Conservation (phyloP, 2,888 invertebrate genomes). For the Trachelus iudaicus region DNA sequence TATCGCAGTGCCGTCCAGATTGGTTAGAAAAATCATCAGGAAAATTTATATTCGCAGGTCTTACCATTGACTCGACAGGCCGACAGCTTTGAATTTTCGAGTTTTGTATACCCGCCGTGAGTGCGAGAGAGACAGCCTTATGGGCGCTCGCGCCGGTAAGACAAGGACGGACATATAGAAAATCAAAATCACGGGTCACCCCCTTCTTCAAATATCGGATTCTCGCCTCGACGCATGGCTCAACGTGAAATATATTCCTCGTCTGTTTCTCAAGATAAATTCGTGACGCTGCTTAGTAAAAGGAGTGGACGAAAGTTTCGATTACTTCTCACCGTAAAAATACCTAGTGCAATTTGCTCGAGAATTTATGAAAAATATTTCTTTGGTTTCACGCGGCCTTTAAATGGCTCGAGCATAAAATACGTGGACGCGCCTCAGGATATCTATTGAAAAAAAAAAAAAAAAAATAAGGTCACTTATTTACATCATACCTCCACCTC, state of each 20-base stretch:
- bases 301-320: background rate
- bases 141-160: background rate
- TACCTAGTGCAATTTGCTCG: no score
- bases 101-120: background rate
- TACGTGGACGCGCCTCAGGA: background rate
- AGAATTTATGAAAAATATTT: background rate
- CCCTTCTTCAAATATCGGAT: no score
- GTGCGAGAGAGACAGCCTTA: background rate
- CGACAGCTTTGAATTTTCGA: no score
- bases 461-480: conserved; percentile 27
- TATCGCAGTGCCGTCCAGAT: background rate
- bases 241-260: no score
- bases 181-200: background rate
- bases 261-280: background rate
- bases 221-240: no score
- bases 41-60: background rate
- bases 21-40: background rate
- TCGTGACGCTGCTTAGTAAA: background rate
- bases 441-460: conserved; percentile 15
- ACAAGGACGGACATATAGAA: background rate
- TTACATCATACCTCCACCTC: conserved; percentile 5
- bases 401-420: background rate
- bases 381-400: background rate
- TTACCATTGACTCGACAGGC: background rate
- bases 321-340: no score